Evolutionary conservation across 2,113 vertebrate genomes (phyloP), one percentile per base, ranked within the genome.

Genomic region (Dipodomys merriami): DNA sequence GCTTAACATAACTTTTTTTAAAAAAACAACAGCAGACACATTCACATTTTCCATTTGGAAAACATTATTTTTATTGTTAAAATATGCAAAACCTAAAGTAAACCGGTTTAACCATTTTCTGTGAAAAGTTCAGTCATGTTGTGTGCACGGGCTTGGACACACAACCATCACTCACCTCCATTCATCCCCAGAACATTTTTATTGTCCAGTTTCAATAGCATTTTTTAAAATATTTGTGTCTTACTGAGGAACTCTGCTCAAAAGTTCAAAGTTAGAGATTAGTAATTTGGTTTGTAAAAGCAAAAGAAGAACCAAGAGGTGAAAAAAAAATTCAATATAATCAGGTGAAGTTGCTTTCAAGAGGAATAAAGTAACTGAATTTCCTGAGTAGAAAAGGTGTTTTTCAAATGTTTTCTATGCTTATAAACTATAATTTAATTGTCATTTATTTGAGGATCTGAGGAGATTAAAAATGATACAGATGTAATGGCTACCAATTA

Each of bases 161-260:
- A 46, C 4, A 30, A 22, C 20, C 1, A 1, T 46, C 39, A 69
- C 39, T 39, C 65, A 74, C 15, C 60, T 71, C 16, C 44, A 64
- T 19, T 27, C 78, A 67, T 8, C 71, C 80, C 76, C 71, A 82
- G 65, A 88, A 71, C 53, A 57, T 57, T 92, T 53, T 83, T 23
- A 82, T 77, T 53, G 67, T 60, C 29, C 25, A 77, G 30, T 60
- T n/a, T 92, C 68, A 93, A 82, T 80, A 72, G 4, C 15, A 67
- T 81, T 67, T 65, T 91, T 89, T 78, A n/a, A 89, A 88, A 88
- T 94, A 82, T n/a, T 85, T 74, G 73, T 64, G 79, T 83, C 86
- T 93, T 62, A 65, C 25, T 4, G 90, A 94, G 49, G 3, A 95
- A 95, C 67, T 90, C 10, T 84, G 46, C 60, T 85, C 65, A 87